Evolutionary conservation across 2,113 vertebrate species (phyloP), one percentile per base, ranked within the genome.

Genomic region (Cebidichthys violaceus): DNA sequence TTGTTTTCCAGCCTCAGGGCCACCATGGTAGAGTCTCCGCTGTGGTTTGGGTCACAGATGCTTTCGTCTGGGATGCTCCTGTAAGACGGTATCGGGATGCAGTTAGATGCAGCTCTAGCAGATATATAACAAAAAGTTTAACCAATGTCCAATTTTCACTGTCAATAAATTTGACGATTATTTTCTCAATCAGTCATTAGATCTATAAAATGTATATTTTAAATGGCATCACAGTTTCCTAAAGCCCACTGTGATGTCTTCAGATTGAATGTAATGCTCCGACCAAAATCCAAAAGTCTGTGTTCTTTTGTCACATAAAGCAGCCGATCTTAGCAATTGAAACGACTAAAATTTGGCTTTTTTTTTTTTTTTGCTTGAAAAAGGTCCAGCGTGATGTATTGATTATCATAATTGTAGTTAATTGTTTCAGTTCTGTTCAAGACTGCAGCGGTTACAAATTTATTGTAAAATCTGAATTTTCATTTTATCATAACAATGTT

Each of bases 1-100:
- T 99, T 99, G 88, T 99, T 95, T 79, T 99, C 98, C 60, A 99
- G 95, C 81, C 98, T 97, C 89, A 99, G 79, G 0, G 96, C 95
- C 87, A 98, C 96, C 75, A 99, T 60, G 43, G 81, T 95, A n/a
- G 97, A 96, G 55, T 98, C 97, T 17, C 88, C 88, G 0, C 65
- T 85, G 50, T 35, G 88, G 33, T 87, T 87, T 9, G 81, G 84
- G 86, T 93, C 96, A 75, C 98, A 99, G 83, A 99, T 96, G 73
- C 96, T 87, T 41, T 97, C 96, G 1, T 96, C 95, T 43, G 92
- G 93, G 72, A 99, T 92, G 0, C 89, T 93, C 95, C 98, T 99
- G 90, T 59, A 83, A 52, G 52, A 79, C 10, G 67, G 9, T 10
- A 33, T 50, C 43, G 77, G 9, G 37, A 79, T 62, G 33, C 2